Conservation (phyloP, 1,140 invertebrate species). For the Zaprionus lachaisei region DNA sequence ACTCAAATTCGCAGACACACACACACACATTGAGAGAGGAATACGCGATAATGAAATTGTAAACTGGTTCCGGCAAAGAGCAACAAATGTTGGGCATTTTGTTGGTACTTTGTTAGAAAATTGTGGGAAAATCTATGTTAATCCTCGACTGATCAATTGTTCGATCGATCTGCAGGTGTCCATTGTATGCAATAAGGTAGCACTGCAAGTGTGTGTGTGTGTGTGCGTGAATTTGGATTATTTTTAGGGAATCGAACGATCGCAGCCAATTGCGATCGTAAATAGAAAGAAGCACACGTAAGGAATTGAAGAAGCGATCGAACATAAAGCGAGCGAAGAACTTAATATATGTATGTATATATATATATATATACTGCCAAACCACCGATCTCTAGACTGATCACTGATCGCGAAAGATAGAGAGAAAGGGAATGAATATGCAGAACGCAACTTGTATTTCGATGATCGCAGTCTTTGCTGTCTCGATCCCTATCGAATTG, state of each 20-base stretch:
- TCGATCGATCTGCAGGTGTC: constrained; percentile 69
- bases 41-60: constrained; percentile 74
- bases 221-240: constrained; percentile 37
- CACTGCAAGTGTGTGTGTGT: not conserved
- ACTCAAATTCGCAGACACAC: constrained; percentile 31
- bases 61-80: constrained; percentile 67
- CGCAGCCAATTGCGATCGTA: constrained; percentile 20
- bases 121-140: constrained; percentile 79
- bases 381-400: not conserved
- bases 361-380: not conserved
- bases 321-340: not conserved
- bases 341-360: not conserved
- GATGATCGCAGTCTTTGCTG: too few species aligned
- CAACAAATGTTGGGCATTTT: constrained; percentile 43
- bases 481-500: not conserved
- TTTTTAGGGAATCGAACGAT: constrained; percentile 55
- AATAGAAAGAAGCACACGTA: not conserved
- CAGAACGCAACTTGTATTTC: too few species aligned
- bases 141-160: constrained; percentile 73
- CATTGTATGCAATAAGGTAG: constrained; percentile 29
- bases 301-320: not conserved
- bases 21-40: constrained; percentile 8
- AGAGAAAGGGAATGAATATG: too few species aligned
- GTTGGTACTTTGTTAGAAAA: constrained; percentile 60
- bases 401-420: not conserved